These are phyloP conservation scores for Leucophenga varia DNA, from an alignment of 1,140 invertebrate species.

Conservation along the genomic window DNA sequence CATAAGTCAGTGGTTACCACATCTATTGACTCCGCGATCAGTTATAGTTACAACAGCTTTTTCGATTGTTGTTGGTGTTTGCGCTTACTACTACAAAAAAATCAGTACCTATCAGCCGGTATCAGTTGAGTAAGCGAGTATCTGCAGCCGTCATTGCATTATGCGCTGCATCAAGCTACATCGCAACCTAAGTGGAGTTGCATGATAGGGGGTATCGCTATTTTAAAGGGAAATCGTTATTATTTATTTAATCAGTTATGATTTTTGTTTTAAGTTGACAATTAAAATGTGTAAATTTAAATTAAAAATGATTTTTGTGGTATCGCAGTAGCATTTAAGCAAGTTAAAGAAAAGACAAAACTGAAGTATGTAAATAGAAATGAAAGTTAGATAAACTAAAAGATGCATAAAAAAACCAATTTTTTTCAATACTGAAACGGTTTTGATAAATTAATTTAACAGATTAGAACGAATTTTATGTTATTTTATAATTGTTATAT, in stretches of 20 bases:
- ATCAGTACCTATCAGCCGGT: constrained; percentile 45
- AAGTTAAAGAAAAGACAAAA: too few species aligned
- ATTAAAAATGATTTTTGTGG: neutral
- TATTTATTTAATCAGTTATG: neutral
- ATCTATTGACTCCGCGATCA: constrained; percentile 43
- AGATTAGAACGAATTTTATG: too few species aligned
- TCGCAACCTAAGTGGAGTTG: constrained; percentile 26
- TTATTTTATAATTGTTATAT: too few species aligned
- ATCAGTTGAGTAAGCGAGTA: constrained; percentile 41
- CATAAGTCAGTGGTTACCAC: constrained; percentile 36
- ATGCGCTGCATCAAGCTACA: constrained; percentile 20
- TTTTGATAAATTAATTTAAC: too few species aligned
- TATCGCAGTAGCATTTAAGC: too few species aligned
- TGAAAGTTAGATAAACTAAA: too few species aligned
- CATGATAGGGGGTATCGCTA: constrained; percentile 31
- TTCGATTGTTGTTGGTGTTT: constrained; percentile 50
- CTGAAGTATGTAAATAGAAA: too few species aligned
- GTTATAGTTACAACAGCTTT: constrained; percentile 48
- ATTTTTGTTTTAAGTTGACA: neutral
- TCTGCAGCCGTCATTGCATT: constrained; percentile 18
- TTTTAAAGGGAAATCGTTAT: constrained; percentile 19
- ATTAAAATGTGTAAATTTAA: constrained; percentile 2
- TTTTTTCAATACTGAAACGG: too few species aligned
- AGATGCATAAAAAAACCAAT: too few species aligned
- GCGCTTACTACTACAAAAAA: constrained; percentile 55